These are phyloP conservation scores for Frankliniella intonsa DNA, from an alignment of 2,888 invertebrate genomes.

Conservation along the genomic window DNA sequence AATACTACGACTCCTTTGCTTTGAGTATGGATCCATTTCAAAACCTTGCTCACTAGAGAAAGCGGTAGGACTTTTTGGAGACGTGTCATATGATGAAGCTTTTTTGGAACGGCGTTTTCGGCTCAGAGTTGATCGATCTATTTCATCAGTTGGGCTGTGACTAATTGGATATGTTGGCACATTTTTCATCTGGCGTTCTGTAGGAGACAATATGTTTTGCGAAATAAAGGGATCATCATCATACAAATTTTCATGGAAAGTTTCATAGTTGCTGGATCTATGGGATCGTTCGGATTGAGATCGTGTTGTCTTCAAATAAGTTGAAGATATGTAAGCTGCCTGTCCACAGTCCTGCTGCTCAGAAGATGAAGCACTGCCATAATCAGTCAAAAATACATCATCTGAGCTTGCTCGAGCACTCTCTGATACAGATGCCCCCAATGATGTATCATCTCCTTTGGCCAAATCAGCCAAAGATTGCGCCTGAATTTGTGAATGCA, in stretches of 20 bases:
- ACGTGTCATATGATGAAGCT: constrained; percentile 12
- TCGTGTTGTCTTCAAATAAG: constrained; percentile 19
- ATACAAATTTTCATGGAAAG: constrained; percentile 8
- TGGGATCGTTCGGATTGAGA: constrained; percentile 13
- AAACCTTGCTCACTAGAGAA: background rate
- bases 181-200: background rate
- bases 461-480: constrained; percentile 44
- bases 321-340: background rate
- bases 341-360: constrained; percentile 19
- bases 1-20: constrained; percentile 5
- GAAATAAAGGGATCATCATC: constrained; percentile 11
- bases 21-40: background rate
- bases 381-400: constrained; percentile 10
- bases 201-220: background rate
- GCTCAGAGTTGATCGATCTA: constrained; percentile 6
- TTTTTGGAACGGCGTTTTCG: constrained; percentile 2
- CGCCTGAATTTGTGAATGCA: constrained; percentile 19
- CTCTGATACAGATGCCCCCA: constrained; percentile 75
- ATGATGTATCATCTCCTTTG: constrained; percentile 74
- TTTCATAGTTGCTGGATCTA: constrained; percentile 8
- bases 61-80: constrained; percentile 5
- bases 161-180: background rate
- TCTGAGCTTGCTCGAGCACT: constrained; percentile 66
- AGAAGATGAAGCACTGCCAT: constrained; percentile 3
- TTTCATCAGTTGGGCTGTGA: constrained; percentile 8